phyloP scores from a whole-genome alignment of 2,113 vertebrate genomes.

The Pithys albifrons region DNA sequence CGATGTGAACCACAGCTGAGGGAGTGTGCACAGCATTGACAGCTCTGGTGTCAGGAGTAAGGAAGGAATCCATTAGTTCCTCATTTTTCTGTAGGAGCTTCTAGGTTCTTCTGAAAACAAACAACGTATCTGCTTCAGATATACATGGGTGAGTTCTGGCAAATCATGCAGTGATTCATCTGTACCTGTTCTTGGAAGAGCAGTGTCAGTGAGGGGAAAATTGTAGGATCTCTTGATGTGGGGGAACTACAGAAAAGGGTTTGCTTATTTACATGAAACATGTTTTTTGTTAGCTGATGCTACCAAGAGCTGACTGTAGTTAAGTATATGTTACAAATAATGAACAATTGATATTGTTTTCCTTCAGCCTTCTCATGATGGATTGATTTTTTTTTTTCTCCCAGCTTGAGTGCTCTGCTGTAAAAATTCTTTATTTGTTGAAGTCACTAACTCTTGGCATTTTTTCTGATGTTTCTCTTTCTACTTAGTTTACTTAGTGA shows the following conservation, averaged over 20 bases:
- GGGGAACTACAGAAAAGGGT: not conserved
- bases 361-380: not conserved
- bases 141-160: not conserved
- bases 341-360: not conserved
- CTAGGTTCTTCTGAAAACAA: not conserved
- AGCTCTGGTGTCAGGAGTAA: not conserved
- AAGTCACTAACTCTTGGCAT: not conserved
- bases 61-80: not conserved
- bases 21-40: not conserved
- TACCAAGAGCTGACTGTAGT: not conserved
- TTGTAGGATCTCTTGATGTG: not conserved
- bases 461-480: not conserved
- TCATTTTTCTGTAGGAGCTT: not conserved
- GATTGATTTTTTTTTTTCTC: not conserved
- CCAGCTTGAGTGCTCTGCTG: not conserved
- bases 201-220: not conserved
- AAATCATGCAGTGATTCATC: not conserved
- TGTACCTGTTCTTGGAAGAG: not conserved
- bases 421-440: not conserved
- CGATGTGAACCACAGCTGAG: rapidly evolving
- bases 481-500: not conserved
- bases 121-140: not conserved
- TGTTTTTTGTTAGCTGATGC: not conserved
- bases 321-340: not conserved
- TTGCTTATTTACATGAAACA: not conserved